These are phyloP conservation scores for Hoplostethus mediterraneus DNA, from an alignment of 2,797 vertebrate species.

Conservation along the genomic window DNA sequence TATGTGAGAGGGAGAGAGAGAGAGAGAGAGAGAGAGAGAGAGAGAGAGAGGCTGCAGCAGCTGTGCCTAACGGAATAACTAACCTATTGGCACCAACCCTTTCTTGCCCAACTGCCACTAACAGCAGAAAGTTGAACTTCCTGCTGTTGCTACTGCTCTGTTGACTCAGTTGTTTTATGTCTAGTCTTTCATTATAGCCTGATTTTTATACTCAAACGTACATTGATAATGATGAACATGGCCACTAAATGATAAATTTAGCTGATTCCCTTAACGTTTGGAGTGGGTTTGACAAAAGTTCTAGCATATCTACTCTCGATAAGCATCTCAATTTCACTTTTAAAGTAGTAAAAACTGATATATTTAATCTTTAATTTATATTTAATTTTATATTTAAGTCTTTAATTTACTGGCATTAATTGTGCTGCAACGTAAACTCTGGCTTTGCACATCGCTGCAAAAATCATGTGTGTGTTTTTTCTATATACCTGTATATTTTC, in stretches of 20 bases:
- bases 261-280: not conserved
- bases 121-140: conserved; percentile 43
- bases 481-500: too few species aligned
- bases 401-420: too few species aligned
- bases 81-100: conserved; percentile 27
- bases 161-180: conserved; percentile 35
- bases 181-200: not conserved
- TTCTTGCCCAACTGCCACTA: conserved; percentile 45
- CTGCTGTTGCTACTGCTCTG: conserved; percentile 31
- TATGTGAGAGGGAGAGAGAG: not conserved
- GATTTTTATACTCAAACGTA: not conserved
- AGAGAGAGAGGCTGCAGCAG: conserved; percentile 22
- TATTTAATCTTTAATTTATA: too few species aligned
- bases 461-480: too few species aligned
- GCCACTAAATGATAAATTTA: not conserved
- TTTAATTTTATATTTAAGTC: too few species aligned
- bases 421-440: too few species aligned
- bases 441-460: too few species aligned
- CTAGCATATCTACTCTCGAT: too few species aligned
- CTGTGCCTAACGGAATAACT: conserved; percentile 12
- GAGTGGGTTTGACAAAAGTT: too few species aligned
- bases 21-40: not conserved
- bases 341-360: too few species aligned
- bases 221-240: not conserved
- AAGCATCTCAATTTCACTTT: not conserved